Base-by-base conservation (phyloP, 2,113 vertebrate species). In the Cyprinodon tularosa region DNA sequence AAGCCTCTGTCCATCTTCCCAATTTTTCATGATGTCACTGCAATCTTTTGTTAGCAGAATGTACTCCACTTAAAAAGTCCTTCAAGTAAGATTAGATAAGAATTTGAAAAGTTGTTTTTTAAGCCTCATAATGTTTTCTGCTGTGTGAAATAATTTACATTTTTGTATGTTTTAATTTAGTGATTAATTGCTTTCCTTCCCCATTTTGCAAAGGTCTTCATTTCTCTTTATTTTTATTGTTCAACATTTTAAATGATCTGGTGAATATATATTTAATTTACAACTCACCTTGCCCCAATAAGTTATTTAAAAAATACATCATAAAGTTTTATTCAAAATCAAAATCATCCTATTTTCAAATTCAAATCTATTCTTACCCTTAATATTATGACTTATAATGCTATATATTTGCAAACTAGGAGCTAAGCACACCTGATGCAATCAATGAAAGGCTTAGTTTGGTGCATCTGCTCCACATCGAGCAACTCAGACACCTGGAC, bases 1-100 rank as follows among this genome's bases (percentile, higher is more conserved):
- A 71, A 76, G 62, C 62, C 38, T 80, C 53, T 67, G 66, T 66
- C 72, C 62, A 36, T 13, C 76, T 53, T 61, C 53, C 13, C 9
- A 10, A 29, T 74, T 76, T 66, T 13, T 62, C 13, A 14, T 17
- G 61, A 36, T 7, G 12, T 37, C 36, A 37, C 29, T 4, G 29
- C 14, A 6, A 6, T 38, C 29, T 37, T 62, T 62, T 62, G 60
- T 57, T 22, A 53, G 64, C 13, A 62, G 22, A 75, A 12, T 11
- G 36, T 3, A 64, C 20, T 11, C 65, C 63, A 71, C 36, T 64
- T 22, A 44, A 60, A 57, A 79, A 44, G 71, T 53, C 37, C 38
- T 61, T 69, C 12, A 65, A 59, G 62, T 63, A 63, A 47, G 48
- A 50, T 14, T 4, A 50, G 48, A 50, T 15, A 50, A 50, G 48